Evolutionary conservation across 2,113 vertebrate genomes (phyloP), one percentile per base, ranked within the genome.

Genomic region (Gobio gobio): DNA sequence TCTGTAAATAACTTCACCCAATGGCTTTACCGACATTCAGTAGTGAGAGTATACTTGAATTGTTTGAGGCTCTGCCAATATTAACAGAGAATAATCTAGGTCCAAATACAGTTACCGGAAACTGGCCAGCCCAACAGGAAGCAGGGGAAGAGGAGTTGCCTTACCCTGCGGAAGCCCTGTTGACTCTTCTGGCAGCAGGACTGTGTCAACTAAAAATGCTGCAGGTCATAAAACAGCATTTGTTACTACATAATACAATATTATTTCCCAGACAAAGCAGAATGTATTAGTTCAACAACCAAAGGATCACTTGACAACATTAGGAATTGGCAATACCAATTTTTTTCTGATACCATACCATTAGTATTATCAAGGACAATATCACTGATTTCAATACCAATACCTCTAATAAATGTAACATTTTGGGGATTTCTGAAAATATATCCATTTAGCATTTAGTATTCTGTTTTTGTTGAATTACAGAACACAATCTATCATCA

Each of bases 1-100:
- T 79, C 58, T 84, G 2, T 75, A 86, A 86, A 84, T 61, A 86
- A 10, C 61, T 74, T 84, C 40, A 74, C 24, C 70, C 56, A 51
- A 7, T 76, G 29, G 26, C 78, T 88, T 83, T 84, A 86, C 86
- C 83, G 66, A 78, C 47, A 68, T 86, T 82, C 82, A 81, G 77
- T 86, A 90, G 75, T 70, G 70, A 89, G 73, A 89, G 63, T 72
- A 77, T 10, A 54, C 70, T 74, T 83, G 33, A 85, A 86, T 85
- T 76, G 75, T 93, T 86, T 92, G 84, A 90, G 90, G 80, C 88
- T 79, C 66, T 87, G 90, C 89, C 93, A 88, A 84, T 61, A 85
- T 86, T 88, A 83, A 87, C 64, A 87, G 75, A 82, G 85, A 82
- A 70, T 58, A 56, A 82, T 83, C 81, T 72, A 33, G 86, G 85